These are phyloP conservation scores for Amaurobius ferox DNA, from an alignment of 2,888 invertebrate species.

Conservation along the genomic window DNA sequence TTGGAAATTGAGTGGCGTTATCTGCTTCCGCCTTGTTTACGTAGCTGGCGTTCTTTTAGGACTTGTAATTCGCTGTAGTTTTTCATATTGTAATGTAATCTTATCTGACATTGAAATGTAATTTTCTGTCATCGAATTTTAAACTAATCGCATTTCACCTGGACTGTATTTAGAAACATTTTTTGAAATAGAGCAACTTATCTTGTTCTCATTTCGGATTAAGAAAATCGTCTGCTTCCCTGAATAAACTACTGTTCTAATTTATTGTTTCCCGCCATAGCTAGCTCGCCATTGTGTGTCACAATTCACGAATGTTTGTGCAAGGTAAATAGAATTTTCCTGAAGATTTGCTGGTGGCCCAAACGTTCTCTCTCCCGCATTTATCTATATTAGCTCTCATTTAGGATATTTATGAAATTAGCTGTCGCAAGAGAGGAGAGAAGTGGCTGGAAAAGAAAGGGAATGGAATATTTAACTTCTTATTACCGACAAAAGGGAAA, in stretches of 20 bases:
- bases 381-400: not conserved
- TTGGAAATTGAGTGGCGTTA: no score
- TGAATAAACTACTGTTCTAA: conserved; percentile 3
- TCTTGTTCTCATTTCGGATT: not conserved
- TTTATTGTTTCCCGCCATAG: conserved; percentile 3
- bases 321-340: not conserved
- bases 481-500: not conserved
- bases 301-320: not conserved
- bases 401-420: not conserved
- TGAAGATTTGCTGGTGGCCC: not conserved
- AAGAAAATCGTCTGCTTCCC: not conserved
- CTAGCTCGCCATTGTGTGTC: not conserved
- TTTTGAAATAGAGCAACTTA: not conserved
- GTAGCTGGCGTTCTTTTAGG: no score
- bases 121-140: no score
- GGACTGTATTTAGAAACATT: no score
- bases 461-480: no score
- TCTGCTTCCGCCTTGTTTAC: no score
- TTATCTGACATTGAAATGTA: no score
- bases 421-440: not conserved
- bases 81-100: no score
- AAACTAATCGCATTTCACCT: no score
- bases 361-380: not conserved
- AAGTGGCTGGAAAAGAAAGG: not conserved
- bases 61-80: no score